Evolutionary conservation across 2,113 vertebrate species (phyloP).

Genomic region (Felis chaus): DNA sequence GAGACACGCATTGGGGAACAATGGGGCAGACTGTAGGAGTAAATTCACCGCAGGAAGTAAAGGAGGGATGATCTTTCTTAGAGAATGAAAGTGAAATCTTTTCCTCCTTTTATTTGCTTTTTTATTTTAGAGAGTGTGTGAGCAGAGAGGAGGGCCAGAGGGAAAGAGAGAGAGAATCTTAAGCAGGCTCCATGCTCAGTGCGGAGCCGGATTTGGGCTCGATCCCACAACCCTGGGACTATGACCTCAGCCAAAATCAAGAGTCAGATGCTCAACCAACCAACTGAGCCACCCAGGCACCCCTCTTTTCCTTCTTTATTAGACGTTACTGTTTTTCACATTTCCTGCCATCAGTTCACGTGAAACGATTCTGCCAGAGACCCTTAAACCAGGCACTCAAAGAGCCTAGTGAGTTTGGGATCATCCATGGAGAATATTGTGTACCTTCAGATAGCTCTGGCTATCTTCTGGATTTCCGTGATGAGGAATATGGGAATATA

Average conservation of each 20-base stretch:
- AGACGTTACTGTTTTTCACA: background rate
- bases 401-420: background rate
- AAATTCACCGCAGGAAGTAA: background rate
- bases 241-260: too few relatives aligned
- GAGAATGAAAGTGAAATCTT: background rate
- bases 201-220: too few relatives aligned
- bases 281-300: too few relatives aligned
- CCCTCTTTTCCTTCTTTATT: background rate
- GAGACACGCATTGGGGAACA: background rate
- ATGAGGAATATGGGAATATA: background rate
- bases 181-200: too few relatives aligned
- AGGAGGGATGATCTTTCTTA: background rate
- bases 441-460: background rate
- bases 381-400: background rate
- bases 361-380: background rate
- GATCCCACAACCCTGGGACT: too few relatives aligned
- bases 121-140: too few relatives aligned
- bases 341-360: background rate
- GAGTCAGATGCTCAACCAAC: too few relatives aligned
- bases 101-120: too few relatives aligned
- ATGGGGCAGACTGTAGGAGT: too few relatives aligned
- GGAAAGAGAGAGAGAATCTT: too few relatives aligned
- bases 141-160: too few relatives aligned
- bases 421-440: background rate
- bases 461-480: background rate